Base-by-base conservation (phyloP, 2,888 invertebrate species). In the Lasioglossum lativentre region DNA sequence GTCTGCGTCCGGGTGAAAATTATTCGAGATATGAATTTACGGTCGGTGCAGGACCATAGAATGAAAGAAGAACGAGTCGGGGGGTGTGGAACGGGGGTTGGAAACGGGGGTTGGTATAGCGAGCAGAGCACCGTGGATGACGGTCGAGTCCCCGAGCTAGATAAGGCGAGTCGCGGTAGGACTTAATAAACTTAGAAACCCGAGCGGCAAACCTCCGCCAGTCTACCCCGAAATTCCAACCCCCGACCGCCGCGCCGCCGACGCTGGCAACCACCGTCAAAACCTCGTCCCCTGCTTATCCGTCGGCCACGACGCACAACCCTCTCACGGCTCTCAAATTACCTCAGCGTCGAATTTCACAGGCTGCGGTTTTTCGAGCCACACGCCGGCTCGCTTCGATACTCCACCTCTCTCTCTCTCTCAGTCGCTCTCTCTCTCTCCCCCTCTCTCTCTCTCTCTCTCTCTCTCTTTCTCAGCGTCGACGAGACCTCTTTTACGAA, bases 21-120 rank as follows among this genome's bases (percentile, higher is more conserved):
- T 94, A 94, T 94, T 93, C 93, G 92, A 93, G 94, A 94, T 94
- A 94, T 94, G 94, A 94, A 94, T 94, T 94, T 94, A 94, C 93
- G 92, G 92, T 89, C 83, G 88, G 90, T 85, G 82, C 88, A 84
- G 85, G 85, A 38, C 83, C 84, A 73, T 79, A 52, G 89, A 83
- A 89, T 75, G 86, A 91, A 91, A 89, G 91, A 91, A 88, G 85
- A 85, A 79, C 80, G 85, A 34, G 52, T 63, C 27, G 23, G 42
- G 23, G 80, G 40, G 52, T 52, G 23, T 52, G 27, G 30, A 52
- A n/a, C 34, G 30, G 40, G 68, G 66, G 76, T 47, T 38, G 74
- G 66, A 75, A 77, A 71, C 63, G 75, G 74, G 68, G 40, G 34
- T 12, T 12, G 66, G 52, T 40, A 52, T 52, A 52, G 52, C 52